Evolutionary conservation across 2,113 vertebrate genomes (phyloP).

Genomic region (Brevimyrus niger): DNA sequence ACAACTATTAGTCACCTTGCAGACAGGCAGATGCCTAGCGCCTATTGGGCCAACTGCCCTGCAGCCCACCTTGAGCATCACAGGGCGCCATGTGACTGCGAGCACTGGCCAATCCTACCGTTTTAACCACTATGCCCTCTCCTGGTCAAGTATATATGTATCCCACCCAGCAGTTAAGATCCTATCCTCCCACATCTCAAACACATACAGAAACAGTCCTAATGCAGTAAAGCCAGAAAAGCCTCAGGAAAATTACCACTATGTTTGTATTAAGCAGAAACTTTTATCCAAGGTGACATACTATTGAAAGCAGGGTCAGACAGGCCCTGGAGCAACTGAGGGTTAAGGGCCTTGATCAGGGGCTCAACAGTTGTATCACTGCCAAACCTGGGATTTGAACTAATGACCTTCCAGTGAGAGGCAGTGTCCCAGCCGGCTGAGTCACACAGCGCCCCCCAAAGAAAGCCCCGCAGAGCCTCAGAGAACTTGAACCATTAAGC

Average conservation of each 20-base stretch:
- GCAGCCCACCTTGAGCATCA: not conserved
- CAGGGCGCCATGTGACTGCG: not conserved
- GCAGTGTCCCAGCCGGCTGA: not conserved
- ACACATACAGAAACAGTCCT: not conserved
- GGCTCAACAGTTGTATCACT: not conserved
- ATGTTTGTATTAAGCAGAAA: not conserved
- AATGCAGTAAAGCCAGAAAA: not conserved
- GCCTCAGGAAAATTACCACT: not conserved
- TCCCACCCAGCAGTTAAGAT: not conserved
- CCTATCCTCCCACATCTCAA: not conserved
- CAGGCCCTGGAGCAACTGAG: not conserved
- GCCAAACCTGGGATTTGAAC: not conserved
- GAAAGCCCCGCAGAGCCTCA: not conserved
- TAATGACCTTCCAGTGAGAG: not conserved
- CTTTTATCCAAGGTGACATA: not conserved
- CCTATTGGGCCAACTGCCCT: not conserved
- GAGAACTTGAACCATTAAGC: not conserved
- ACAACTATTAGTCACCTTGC: conserved; percentile 13
- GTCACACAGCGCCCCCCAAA: not conserved
- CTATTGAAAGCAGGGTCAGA: not conserved
- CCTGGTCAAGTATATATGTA: not conserved
- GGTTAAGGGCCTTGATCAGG: not conserved
- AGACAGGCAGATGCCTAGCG: not conserved
- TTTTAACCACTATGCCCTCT: not conserved
- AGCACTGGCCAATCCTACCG: not conserved